Percentiles rank a stretch among this genome's conserved stretches.
These are phyloP conservation scores for Hystrix brachyura DNA, from an alignment of 2,113 vertebrate species.

Conservation along the genomic window DNA sequence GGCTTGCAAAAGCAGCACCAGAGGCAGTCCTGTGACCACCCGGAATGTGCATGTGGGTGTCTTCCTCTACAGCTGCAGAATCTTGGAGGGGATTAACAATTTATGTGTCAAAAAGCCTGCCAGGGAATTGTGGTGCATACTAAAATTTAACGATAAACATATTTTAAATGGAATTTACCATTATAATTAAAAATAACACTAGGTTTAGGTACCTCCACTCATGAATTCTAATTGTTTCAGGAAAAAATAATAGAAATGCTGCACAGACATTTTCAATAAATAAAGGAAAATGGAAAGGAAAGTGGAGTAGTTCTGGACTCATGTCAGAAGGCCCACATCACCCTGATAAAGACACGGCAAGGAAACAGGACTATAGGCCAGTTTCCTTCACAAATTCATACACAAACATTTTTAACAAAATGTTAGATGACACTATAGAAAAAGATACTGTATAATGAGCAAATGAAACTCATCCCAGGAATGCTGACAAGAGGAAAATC, in stretches of 20 bases:
- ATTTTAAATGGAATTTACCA: background rate
- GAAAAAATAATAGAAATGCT: background rate
- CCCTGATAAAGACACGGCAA: background rate
- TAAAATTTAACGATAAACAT: background rate
- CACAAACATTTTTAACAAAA: background rate
- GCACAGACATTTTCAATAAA: background rate
- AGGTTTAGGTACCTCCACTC: background rate
- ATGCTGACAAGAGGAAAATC: background rate
- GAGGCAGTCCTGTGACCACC: background rate
- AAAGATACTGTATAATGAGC: background rate
- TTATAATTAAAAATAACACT: background rate
- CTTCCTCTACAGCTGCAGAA: background rate
- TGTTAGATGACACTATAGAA: background rate
- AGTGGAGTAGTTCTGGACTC: background rate
- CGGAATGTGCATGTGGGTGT: background rate
- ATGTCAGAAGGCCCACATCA: background rate
- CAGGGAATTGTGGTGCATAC: too few relatives aligned
- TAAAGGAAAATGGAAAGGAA: background rate
- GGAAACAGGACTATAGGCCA: background rate
- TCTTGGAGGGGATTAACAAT: background rate
- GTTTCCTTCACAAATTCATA: background rate
- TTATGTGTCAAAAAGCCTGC: background rate
- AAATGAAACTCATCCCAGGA: slow-evolving; percentile 18
- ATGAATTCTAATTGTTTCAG: background rate
- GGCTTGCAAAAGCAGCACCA: background rate